Conservation (phyloP, 2,888 invertebrate species). For the Drosophila setosimentum region DNA sequence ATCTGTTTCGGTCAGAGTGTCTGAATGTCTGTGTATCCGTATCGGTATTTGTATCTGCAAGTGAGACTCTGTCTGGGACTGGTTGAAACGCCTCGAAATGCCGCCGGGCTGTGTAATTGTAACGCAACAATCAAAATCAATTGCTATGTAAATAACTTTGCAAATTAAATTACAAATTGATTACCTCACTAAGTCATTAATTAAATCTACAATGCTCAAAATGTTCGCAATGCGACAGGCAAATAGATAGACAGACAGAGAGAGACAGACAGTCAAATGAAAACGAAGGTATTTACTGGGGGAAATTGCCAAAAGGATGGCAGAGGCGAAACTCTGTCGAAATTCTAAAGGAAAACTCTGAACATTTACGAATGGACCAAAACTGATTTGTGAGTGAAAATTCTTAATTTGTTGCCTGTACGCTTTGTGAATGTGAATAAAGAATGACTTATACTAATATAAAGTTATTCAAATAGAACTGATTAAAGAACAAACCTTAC, state of each 20-base stretch:
- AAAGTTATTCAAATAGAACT: no score
- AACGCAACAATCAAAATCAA: conserved; percentile 80
- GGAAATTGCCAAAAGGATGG: neutral
- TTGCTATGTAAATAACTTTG: conserved; percentile 81
- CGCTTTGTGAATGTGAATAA: neutral
- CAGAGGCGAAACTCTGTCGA: no score
- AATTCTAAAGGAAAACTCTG: neutral
- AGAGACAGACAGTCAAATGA: neutral
- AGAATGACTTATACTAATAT: neutral
- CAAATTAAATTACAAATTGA: conserved; percentile 83
- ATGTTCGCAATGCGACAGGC: conserved; percentile 17
- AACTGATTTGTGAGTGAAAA: neutral
- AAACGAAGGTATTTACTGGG: neutral
- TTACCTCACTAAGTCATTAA: conserved; percentile 82
- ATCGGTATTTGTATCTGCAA: conserved; percentile 21
- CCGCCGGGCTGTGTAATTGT: conserved; percentile 72
- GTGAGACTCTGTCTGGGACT: conserved; percentile 44
- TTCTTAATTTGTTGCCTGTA: neutral
- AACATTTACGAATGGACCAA: neutral
- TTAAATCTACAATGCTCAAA: conserved; percentile 63
- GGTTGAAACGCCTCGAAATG: conserved; percentile 57
- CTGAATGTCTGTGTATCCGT: conserved; percentile 2
- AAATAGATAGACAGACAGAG: neutral
- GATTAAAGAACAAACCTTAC: neutral
- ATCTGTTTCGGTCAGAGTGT: neutral